Base-by-base conservation (phyloP, 2,113 vertebrate species). In the Gulo gulo region DNA sequence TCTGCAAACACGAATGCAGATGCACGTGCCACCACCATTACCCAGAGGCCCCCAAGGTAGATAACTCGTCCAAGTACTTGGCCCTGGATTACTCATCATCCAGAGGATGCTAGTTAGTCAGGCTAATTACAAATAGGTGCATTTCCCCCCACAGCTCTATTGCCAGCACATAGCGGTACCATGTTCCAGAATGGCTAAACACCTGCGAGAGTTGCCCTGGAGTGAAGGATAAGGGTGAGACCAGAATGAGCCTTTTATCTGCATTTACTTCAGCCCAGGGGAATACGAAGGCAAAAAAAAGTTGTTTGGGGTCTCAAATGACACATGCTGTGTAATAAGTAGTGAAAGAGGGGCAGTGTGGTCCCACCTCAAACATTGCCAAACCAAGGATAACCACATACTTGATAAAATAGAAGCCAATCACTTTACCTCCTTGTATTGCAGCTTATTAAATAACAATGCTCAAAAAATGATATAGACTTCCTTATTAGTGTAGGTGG, bases 171-270 rank as follows among this genome's bases (percentile, higher is more conserved):
- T 3, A 65, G 36, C 5, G 1, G 15, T 9, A 21, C 67, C 34
- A 6, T 8, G 1, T 71, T 86, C 84, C 34, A 90, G 83, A 26
- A 92, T 45, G 52, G 36, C 91, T 92, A 31, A 88, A 84, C 39
- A 91, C 61, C 91, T 94, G 74, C 85, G 92, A 73, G 39, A 57
- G 52, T 88, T 89, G 50, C 84, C 87, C 74, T 79, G 23, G 39
- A 79, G 61, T 67, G 57, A 94, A 84, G 34, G 87, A 55, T 39
- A 55, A 93, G n/a, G 24, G n/a, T 10, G 34, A 93, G 29, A 42
- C 24, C 34, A 74, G 34, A 69, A 61, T 1, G 14, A 93, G 67
- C 42, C 52, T 92, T 92, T 87, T 45, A 73, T 90, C 74, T 93
- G 52, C 87, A 73, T 5, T 36, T 90, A 90, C 87, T 34, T 42